phyloP scores from a whole-genome alignment of 2,113 vertebrate species.

The Raja brachyura region DNA sequence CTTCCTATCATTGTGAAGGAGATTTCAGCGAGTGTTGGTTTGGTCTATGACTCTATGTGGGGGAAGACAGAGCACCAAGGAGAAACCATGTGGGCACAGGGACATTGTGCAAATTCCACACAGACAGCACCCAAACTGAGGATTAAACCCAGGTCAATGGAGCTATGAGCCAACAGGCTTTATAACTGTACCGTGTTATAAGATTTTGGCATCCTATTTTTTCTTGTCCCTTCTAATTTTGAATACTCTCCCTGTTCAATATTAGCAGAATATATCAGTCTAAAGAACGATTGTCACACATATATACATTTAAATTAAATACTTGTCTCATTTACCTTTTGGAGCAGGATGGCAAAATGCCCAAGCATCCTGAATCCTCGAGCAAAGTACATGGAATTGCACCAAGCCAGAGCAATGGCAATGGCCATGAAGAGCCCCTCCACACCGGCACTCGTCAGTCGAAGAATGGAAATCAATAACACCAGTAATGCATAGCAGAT shows the following conservation, averaged over 20 bases:
- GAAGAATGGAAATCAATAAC: constrained; percentile 76
- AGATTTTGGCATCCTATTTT: not conserved
- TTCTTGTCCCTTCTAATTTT: not conserved
- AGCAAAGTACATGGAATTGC: constrained; percentile 89
- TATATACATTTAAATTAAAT: no score
- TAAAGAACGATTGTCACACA: not conserved
- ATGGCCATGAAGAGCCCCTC: constrained; percentile 80
- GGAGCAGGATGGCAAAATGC: constrained; percentile 93
- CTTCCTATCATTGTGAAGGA: not conserved
- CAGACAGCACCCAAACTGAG: no score
- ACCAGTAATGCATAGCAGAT: constrained; percentile 80
- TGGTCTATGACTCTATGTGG: no score
- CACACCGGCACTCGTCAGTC: constrained; percentile 63
- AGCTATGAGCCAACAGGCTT: no score
- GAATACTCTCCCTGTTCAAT: not conserved
- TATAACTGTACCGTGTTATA: no score
- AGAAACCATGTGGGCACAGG: no score
- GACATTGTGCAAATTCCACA: no score
- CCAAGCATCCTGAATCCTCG: constrained; percentile 92
- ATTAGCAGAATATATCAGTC: not conserved
- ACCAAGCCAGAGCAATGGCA: constrained; percentile 85
- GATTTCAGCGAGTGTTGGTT: no score
- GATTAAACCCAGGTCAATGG: no score
- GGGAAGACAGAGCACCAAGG: no score
- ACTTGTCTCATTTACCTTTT: constrained; percentile 68